Evolutionary conservation across 2,113 vertebrate species (phyloP).

Genomic region (Dinomys branickii): DNA sequence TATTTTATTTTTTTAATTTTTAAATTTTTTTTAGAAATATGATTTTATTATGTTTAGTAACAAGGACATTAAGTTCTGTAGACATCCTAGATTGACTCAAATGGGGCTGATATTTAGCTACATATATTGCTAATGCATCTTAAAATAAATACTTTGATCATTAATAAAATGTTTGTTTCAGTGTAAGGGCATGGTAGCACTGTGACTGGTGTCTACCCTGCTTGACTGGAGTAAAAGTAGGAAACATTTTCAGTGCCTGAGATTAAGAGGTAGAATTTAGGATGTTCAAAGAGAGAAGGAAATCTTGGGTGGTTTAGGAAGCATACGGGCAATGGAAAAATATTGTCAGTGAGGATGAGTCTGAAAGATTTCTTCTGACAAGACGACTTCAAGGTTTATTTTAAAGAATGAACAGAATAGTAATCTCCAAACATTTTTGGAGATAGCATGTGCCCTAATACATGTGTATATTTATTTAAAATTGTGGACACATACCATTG

Average conservation of each 20-base stretch:
- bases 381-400: constrained; percentile 36
- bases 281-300: constrained; percentile 37
- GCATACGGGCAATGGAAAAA: not conserved
- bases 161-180: constrained; percentile 38
- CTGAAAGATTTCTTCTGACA: constrained; percentile 28
- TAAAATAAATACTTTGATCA: constrained; percentile 60
- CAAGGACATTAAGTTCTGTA: constrained; percentile 47
- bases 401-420: constrained; percentile 1
- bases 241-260: constrained; percentile 22
- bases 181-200: not conserved
- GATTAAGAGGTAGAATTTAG: constrained; percentile 46
- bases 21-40: too few species aligned
- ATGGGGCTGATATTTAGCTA: constrained; percentile 41
- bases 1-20: constrained; percentile 64
- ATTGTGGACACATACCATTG: not conserved
- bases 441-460: not conserved
- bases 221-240: not conserved
- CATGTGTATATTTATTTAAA: constrained; percentile 33
- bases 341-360: not conserved
- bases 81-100: constrained; percentile 39
- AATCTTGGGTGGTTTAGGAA: constrained; percentile 19
- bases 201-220: not conserved
- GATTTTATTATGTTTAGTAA: constrained; percentile 65
- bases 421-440: not conserved
- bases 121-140: not conserved